Conservation (phyloP, 2,113 vertebrate species). For the Coryphaenoides rupestris region DNA sequence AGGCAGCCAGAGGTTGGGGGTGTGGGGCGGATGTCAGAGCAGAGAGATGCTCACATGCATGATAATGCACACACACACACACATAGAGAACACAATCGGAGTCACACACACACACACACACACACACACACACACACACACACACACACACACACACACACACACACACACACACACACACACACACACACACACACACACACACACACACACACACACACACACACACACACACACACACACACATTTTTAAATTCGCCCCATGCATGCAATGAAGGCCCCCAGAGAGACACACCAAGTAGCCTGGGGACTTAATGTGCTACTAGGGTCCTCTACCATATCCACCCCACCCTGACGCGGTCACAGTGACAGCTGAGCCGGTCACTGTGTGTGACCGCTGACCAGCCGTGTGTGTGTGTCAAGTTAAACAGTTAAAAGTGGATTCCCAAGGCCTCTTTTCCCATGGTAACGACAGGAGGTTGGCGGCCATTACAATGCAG, state of each 20-base stretch:
- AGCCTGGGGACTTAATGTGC: not conserved
- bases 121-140: not conserved
- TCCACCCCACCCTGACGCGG: not conserved
- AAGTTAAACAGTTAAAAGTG: too few relatives aligned
- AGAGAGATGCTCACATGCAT: conserved; percentile 9
- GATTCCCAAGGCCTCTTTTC: too few relatives aligned
- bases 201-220: not conserved
- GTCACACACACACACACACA: not conserved
- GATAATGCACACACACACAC: not conserved
- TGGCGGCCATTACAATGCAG: too few relatives aligned
- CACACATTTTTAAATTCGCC: not conserved
- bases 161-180: not conserved
- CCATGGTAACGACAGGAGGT: too few relatives aligned
- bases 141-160: not conserved
- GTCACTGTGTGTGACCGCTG: too few relatives aligned
- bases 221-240: too few relatives aligned
- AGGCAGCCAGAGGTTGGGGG: not conserved
- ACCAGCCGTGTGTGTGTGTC: too few relatives aligned
- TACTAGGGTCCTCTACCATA: not conserved
- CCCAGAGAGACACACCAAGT: not conserved
- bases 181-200: not conserved
- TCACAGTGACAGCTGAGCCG: too few relatives aligned
- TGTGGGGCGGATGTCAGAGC: conserved; percentile 8
- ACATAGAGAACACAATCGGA: not conserved
- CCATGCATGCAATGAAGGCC: too few relatives aligned